Base-by-base conservation (phyloP, 2,888 invertebrate species). In the Linyphia triangularis region DNA sequence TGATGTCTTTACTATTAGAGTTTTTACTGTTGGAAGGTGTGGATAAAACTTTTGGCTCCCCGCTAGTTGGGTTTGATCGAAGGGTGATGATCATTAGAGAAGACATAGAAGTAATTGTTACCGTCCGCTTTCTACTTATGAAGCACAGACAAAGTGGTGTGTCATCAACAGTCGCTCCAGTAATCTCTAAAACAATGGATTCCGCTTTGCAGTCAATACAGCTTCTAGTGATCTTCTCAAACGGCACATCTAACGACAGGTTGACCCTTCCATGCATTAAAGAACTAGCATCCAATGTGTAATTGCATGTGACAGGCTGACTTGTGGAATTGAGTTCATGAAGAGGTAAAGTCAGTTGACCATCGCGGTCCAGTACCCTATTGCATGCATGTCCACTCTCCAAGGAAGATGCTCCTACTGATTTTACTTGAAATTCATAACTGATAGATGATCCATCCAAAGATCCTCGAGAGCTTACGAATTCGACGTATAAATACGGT, bases 391-490 rank as follows among this genome's bases (percentile, higher is more conserved):
- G 89, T 2, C 85, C 88, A 43, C 88, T 89, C 79, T 88, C 88
- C 22, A 89, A 81, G 22, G 89, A 85, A 9, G 86, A 85, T 22
- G 85, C 89, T 0, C 88, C 85, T 13, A 90, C 84, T 19, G 89
- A 89, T 81, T 90, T 90, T 9, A 91, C 90, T 65, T 91, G 89
- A 65, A 91, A 90, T 24, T 85, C 88, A 57, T 90, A 91, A 40
- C 90, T 90, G 19, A 98, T 94, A 0, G 97, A 97, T n/a, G 97
- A 97, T 94, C 97, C 97, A 89, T 97, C 97, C 91, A 97, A 97
- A 90, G 97, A 97, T 26, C 98, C 97, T 1, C 97, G 97, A 92
- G 97, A 97, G 93, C 97, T 97, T 91, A 88, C 88, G 57, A 90
- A 91, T 43, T 90, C 86, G 10, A 91, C 90, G 22, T 90, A 89